phyloP scores from a whole-genome alignment of 1,140 invertebrate genomes.

The Drosophila teissieri region DNA sequence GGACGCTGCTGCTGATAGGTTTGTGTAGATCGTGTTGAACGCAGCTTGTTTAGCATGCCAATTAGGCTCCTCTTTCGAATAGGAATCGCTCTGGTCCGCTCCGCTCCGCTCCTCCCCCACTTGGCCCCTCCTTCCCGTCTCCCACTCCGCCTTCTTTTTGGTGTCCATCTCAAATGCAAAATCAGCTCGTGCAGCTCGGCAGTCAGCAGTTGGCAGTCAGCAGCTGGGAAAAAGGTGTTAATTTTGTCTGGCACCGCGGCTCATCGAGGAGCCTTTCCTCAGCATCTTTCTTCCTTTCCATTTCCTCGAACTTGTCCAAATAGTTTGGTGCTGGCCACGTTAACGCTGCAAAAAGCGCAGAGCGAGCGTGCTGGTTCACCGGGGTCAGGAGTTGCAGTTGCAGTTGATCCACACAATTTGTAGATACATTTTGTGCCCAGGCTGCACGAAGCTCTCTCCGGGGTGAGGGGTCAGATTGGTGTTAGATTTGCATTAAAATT shows the following conservation, averaged over 20 bases:
- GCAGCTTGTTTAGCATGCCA: constrained; percentile 83
- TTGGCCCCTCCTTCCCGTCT: not conserved
- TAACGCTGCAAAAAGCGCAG: constrained; percentile 65
- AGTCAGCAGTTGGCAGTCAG: constrained; percentile 56
- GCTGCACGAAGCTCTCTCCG: constrained; percentile 61
- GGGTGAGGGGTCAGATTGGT: constrained; percentile 31
- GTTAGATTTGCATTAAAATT: constrained; percentile 64
- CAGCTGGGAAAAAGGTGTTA: constrained; percentile 77
- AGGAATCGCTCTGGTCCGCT: constrained; percentile 43
- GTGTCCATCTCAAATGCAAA: constrained; percentile 73
- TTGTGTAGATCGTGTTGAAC: constrained; percentile 81
- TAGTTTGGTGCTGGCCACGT: constrained; percentile 63
- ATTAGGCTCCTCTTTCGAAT: constrained; percentile 69
- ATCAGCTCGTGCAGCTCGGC: constrained; percentile 71
- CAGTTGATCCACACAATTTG: constrained; percentile 67
- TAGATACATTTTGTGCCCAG: constrained; percentile 62
- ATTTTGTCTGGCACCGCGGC: constrained; percentile 62
- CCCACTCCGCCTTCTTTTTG: constrained; percentile 15
- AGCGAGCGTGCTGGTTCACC: constrained; percentile 77
- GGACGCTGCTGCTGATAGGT: constrained; percentile 62
- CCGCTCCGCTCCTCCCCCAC: not conserved
- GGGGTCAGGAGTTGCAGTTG: constrained; percentile 58
- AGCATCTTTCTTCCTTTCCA: constrained; percentile 3
- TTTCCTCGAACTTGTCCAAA: constrained; percentile 47
- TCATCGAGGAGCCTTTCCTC: constrained; percentile 21